These are phyloP conservation scores for Atherinomorus stipes DNA, from an alignment of 2,113 vertebrate species.

Conservation along the genomic window DNA sequence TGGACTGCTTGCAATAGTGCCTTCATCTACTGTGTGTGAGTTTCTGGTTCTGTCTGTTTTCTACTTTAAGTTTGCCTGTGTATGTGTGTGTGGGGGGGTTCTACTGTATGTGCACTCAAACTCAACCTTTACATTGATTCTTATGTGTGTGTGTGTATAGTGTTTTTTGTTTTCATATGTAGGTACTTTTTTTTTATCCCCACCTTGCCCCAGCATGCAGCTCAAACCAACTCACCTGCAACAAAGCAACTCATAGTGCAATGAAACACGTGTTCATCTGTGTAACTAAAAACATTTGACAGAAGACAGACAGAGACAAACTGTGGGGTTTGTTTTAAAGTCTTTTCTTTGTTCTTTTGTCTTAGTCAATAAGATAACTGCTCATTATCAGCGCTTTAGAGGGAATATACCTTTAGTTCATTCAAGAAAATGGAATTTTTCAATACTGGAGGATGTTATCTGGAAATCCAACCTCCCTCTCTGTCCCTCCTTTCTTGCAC, in stretches of 20 bases:
- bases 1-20: slow-evolving; percentile 86
- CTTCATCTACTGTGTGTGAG: slow-evolving; percentile 80
- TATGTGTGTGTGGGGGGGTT: slow-evolving; percentile 28
- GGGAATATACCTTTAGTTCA: slow-evolving; percentile 36
- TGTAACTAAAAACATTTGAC: slow-evolving; percentile 9
- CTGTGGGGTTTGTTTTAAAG: slow-evolving; percentile 31
- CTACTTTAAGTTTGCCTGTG: slow-evolving; percentile 53
- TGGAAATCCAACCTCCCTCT: slow-evolving; percentile 1
- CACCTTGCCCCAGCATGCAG: slow-evolving; percentile 58
- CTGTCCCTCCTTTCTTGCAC: background rate
- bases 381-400: background rate
- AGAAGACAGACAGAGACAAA: background rate
- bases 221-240: slow-evolving; percentile 34
- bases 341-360: slow-evolving; percentile 26
- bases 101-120: slow-evolving; percentile 47
- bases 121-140: slow-evolving; percentile 41
- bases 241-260: slow-evolving; percentile 29
- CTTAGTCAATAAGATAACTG: background rate
- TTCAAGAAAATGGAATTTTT: background rate
- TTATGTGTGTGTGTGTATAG: slow-evolving; percentile 31
- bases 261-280: slow-evolving; percentile 5
- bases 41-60: slow-evolving; percentile 57
- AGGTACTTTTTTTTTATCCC: slow-evolving; percentile 34
- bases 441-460: background rate
- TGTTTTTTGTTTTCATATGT: slow-evolving; percentile 44